phyloP scores from a whole-genome alignment of 2,888 invertebrate species.

The Rhaphigaster nebulosa region DNA sequence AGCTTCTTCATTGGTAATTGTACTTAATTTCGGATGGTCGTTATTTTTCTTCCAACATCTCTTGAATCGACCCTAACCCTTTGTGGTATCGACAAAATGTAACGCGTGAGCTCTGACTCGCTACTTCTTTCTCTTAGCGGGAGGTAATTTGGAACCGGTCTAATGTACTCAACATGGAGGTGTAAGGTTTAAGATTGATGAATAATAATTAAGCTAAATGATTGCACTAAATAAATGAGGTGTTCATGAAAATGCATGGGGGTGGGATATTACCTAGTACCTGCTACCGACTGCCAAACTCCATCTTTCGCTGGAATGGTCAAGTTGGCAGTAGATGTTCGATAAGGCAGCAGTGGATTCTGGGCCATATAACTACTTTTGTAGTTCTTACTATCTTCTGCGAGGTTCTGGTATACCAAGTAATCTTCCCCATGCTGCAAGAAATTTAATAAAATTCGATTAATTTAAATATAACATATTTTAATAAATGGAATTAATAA shows the following conservation, averaged over 20 bases:
- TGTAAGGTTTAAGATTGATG: not conserved
- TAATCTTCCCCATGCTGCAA: constrained; percentile 70
- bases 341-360: constrained; percentile 59
- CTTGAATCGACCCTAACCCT: not conserved
- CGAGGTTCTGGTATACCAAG: constrained; percentile 69
- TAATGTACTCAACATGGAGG: too few relatives aligned
- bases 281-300: constrained; percentile 83
- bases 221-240: not conserved
- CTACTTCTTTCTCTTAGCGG: not conserved
- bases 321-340: constrained; percentile 73
- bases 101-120: not conserved
- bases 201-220: too few relatives aligned
- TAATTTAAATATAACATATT: not conserved
- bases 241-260: not conserved
- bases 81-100: not conserved
- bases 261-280: constrained; percentile 75
- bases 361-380: constrained; percentile 68
- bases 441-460: not conserved
- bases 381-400: constrained; percentile 67
- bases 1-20: too few relatives aligned
- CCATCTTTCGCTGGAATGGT: constrained; percentile 79
- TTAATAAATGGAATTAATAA: too few relatives aligned
- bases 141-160: not conserved
- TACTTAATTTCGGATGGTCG: too few relatives aligned
- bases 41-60: not conserved